Percentiles rank a stretch among this genome's conserved stretches.
Conservation (phyloP, 2,888 invertebrate genomes). For the Dynastes tityus region DNA sequence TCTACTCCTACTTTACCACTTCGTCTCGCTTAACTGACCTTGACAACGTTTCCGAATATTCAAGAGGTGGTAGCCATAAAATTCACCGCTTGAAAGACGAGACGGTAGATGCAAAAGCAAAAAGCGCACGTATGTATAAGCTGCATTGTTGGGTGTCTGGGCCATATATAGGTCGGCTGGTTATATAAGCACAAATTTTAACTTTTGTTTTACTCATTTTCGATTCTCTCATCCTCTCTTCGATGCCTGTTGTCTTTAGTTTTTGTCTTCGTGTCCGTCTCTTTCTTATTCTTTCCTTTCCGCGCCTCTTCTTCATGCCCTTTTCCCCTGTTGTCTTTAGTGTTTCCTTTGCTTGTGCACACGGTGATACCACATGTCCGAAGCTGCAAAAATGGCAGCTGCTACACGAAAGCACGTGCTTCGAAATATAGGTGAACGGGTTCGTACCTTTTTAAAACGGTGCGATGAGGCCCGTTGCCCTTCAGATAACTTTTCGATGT, state of each 20-base stretch:
- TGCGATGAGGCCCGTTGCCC: slow-evolving; percentile 34
- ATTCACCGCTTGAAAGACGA: slow-evolving; percentile 55
- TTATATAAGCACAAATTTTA: slow-evolving; percentile 59
- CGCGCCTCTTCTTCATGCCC: slow-evolving; percentile 32
- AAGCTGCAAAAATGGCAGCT: slow-evolving; percentile 65
- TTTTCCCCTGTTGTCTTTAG: slow-evolving; percentile 6
- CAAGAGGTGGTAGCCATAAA: slow-evolving; percentile 60
- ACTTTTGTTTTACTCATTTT: slow-evolving; percentile 53
- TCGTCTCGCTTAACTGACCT: slow-evolving; percentile 60
- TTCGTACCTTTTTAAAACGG: slow-evolving; percentile 55
- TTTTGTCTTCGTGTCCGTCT: slow-evolving; percentile 27
- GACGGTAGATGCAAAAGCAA: slow-evolving; percentile 51
- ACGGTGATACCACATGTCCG: slow-evolving; percentile 39
- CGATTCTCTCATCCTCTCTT: slow-evolving; percentile 43
- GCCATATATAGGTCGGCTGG: slow-evolving; percentile 68
- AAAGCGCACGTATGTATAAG: slow-evolving; percentile 48
- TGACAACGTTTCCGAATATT: slow-evolving; percentile 58
- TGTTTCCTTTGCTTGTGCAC: slow-evolving; percentile 17
- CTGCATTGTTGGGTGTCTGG: slow-evolving; percentile 69
- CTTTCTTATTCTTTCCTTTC: slow-evolving; percentile 47
- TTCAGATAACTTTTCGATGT: slow-evolving; percentile 34
- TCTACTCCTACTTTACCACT: slow-evolving; percentile 45
- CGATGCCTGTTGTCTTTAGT: slow-evolving; percentile 46
- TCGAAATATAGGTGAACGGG: slow-evolving; percentile 64
- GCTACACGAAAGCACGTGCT: slow-evolving; percentile 64